These are phyloP conservation scores for Platichthys flesus DNA, from an alignment of 2,113 vertebrate genomes.

Conservation along the genomic window DNA sequence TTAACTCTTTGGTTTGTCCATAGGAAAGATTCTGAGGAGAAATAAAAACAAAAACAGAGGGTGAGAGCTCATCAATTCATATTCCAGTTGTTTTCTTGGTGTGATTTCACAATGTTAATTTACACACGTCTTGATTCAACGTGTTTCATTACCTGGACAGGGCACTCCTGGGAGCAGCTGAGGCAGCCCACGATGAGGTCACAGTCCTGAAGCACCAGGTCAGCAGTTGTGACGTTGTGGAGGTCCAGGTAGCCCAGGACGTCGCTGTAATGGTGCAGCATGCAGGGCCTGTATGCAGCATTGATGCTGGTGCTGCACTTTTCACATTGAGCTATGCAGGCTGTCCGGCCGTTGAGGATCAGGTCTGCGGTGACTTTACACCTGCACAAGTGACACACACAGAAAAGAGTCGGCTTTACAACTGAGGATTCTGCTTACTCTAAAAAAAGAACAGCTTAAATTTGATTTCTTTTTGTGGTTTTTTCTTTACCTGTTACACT, in stretches of 20 bases:
- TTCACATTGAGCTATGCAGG: constrained; percentile 82
- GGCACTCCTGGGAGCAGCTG: constrained; percentile 80
- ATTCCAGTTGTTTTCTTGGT: neutral
- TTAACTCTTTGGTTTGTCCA: constrained; percentile 81
- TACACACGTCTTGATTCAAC: neutral
- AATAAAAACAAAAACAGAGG: neutral
- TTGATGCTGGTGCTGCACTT: constrained; percentile 81
- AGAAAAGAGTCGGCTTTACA: neutral
- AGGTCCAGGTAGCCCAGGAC: constrained; percentile 86
- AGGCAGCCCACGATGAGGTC: constrained; percentile 79
- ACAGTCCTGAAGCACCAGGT: constrained; percentile 83
- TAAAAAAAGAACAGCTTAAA: too few species aligned
- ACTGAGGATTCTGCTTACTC: neutral
- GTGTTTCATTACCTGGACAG: constrained; percentile 69
- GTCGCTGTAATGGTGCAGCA: constrained; percentile 83
- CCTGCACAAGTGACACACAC: constrained; percentile 60
- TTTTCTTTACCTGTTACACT: constrained; percentile 79
- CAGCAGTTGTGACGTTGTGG: constrained; percentile 73
- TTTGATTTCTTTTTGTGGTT: neutral
- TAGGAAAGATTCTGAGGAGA: constrained; percentile 76
- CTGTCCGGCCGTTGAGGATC: constrained; percentile 69
- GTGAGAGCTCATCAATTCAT: neutral
- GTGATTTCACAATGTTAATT: neutral
- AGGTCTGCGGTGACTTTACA: constrained; percentile 85
- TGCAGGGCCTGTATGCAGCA: constrained; percentile 79